Evolutionary conservation across 2,888 invertebrate species (phyloP).

Genomic region (Hesperia comma): DNA sequence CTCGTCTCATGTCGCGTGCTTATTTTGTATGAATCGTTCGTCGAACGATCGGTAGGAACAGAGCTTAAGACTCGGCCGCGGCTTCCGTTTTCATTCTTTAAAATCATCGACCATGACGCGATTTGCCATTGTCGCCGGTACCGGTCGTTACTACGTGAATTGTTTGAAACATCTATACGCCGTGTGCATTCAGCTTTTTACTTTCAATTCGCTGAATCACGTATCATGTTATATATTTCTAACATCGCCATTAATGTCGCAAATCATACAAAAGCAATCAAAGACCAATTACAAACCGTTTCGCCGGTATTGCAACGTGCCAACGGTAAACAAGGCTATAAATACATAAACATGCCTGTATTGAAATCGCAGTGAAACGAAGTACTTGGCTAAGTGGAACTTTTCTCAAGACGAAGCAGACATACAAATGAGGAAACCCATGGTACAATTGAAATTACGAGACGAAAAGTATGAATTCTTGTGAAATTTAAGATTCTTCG

Average conservation of each 20-base stretch:
- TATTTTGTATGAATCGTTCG: constrained; percentile 52
- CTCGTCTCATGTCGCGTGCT: constrained; percentile 38
- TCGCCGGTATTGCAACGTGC: constrained; percentile 1
- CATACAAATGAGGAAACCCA: constrained; percentile 31
- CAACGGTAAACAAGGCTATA: constrained; percentile 7
- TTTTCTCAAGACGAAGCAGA: constrained; percentile 28
- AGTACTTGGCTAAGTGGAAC: constrained; percentile 13
- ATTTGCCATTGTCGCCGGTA: constrained; percentile 67
- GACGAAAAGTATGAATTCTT: constrained; percentile 53
- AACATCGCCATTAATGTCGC: neutral
- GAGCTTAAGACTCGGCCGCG: constrained; percentile 56
- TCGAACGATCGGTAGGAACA: constrained; percentile 48
- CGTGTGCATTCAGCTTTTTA: constrained; percentile 15
- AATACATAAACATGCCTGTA: constrained; percentile 20
- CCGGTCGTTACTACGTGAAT: constrained; percentile 62
- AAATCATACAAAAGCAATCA: neutral
- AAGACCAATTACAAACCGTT: neutral
- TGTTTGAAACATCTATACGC: constrained; percentile 53
- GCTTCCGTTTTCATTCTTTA: constrained; percentile 71
- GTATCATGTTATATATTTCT: neutral
- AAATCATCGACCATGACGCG: constrained; percentile 65
- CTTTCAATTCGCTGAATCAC: constrained; percentile 11
- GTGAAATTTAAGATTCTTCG: constrained; percentile 67
- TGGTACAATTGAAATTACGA: constrained; percentile 56
- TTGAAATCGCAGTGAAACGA: constrained; percentile 23